Percentiles rank a stretch among this genome's conserved stretches.
phyloP scores from a whole-genome alignment of 2,888 invertebrate species.

The Mythimna vitellina region DNA sequence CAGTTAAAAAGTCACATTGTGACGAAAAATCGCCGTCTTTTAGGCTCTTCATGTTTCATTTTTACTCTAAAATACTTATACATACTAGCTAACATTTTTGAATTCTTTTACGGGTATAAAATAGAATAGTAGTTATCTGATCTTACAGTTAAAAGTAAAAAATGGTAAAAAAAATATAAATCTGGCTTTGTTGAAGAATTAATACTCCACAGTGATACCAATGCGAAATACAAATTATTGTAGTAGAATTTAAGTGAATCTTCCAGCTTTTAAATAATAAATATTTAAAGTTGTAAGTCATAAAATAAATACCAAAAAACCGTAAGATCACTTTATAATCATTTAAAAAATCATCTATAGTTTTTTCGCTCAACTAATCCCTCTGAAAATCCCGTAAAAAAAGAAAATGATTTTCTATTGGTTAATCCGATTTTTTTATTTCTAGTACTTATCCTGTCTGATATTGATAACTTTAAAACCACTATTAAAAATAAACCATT shows the following conservation, averaged over 20 bases:
- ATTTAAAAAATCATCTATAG: not conserved
- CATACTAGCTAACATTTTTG: not conserved
- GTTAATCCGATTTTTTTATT: not conserved
- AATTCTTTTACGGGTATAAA: not conserved
- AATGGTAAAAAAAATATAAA: not conserved
- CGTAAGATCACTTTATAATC: not conserved
- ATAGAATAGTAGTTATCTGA: not conserved
- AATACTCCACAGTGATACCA: not conserved
- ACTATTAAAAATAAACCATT: too few relatives aligned
- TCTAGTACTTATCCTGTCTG: not conserved
- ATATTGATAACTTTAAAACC: not conserved
- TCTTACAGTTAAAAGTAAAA: not conserved
- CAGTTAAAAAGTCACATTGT: slow-evolving; percentile 51
- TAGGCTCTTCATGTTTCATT: slow-evolving; percentile 40
- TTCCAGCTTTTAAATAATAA: not conserved
- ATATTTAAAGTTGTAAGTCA: too few relatives aligned
- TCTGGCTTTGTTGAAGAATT: not conserved
- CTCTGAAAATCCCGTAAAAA: not conserved
- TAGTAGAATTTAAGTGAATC: not conserved
- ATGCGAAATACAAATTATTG: not conserved
- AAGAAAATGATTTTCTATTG: not conserved
- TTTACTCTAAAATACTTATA: slow-evolving; percentile 16
- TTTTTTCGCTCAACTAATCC: not conserved
- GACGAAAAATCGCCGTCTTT: slow-evolving; percentile 46
- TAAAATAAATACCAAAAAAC: not conserved